Percentiles rank a stretch among this genome's conserved stretches.
phyloP scores from a whole-genome alignment of 2,888 invertebrate genomes.

The Anorthoa munda region DNA sequence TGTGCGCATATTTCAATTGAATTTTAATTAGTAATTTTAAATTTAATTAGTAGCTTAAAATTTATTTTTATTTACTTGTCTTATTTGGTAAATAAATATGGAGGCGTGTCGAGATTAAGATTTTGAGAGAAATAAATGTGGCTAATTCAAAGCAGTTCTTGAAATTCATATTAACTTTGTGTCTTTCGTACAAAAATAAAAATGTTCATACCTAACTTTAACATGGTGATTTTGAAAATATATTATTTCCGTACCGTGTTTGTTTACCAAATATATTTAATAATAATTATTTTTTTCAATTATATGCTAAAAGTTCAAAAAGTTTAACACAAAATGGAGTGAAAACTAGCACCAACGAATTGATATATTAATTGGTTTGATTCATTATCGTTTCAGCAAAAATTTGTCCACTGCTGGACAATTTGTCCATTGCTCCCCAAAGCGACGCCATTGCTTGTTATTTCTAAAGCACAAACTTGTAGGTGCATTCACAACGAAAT shows the following conservation, averaged over 20 bases:
- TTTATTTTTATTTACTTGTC: constrained; percentile 20
- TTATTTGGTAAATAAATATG: constrained; percentile 19
- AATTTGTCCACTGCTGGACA: too few relatives aligned
- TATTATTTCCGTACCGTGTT: background rate
- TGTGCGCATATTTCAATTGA: too few relatives aligned
- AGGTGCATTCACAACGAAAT: background rate
- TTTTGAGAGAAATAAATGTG: too few relatives aligned
- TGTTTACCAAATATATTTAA: constrained; percentile 27
- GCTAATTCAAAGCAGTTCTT: too few relatives aligned
- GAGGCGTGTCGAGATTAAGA: too few relatives aligned
- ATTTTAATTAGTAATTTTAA: background rate
- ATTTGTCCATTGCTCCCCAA: too few relatives aligned
- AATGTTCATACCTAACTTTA: too few relatives aligned
- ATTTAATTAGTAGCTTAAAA: too few relatives aligned
- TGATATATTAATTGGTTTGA: constrained; percentile 15
- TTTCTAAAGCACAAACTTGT: background rate
- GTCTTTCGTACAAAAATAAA: background rate
- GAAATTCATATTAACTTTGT: too few relatives aligned
- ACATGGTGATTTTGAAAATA: background rate
- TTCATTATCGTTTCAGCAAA: background rate
- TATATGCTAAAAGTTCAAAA: constrained; percentile 65
- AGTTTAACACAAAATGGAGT: constrained; percentile 29
- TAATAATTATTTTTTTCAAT: too few relatives aligned
- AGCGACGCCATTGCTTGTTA: background rate
- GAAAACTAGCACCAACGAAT: constrained; percentile 61